Percentiles rank a stretch among this genome's conserved stretches.
phyloP scores from a whole-genome alignment of 2,797 vertebrate genomes.

The Spheniscus humboldti region DNA sequence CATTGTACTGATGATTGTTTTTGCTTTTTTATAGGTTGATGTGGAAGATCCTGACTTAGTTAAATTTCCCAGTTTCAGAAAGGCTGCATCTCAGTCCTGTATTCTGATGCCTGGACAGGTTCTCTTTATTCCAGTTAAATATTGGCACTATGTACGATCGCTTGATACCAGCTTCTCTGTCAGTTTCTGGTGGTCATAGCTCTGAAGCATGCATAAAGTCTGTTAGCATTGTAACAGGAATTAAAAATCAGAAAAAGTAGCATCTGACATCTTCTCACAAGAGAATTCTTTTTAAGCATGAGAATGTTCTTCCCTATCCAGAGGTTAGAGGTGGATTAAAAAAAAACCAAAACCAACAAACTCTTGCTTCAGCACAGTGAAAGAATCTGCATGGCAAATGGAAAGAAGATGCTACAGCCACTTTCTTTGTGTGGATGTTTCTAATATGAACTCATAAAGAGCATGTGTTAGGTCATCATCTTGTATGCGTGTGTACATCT shows the following conservation, averaged over 20 bases:
- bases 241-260: background rate
- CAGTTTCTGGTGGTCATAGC: slow-evolving; percentile 97
- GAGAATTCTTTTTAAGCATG: background rate
- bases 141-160: slow-evolving; percentile 93
- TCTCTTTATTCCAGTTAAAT: slow-evolving; percentile 88
- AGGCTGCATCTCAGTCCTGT: slow-evolving; percentile 84
- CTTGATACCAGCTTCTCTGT: slow-evolving; percentile 94
- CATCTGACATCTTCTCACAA: background rate
- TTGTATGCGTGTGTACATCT: background rate
- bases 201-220: background rate
- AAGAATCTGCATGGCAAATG: background rate
- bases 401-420: background rate
- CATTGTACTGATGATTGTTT: background rate
- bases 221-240: background rate
- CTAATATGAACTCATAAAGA: background rate
- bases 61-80: slow-evolving; percentile 84
- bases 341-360: background rate
- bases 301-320: background rate
- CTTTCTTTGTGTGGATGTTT: background rate
- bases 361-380: background rate
- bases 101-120: slow-evolving; percentile 87
- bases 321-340: background rate
- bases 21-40: slow-evolving; percentile 80
- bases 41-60: slow-evolving; percentile 85
- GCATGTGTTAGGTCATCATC: background rate